Conservation (phyloP, 2,888 invertebrate genomes). For the Drosophila emarginata region DNA sequence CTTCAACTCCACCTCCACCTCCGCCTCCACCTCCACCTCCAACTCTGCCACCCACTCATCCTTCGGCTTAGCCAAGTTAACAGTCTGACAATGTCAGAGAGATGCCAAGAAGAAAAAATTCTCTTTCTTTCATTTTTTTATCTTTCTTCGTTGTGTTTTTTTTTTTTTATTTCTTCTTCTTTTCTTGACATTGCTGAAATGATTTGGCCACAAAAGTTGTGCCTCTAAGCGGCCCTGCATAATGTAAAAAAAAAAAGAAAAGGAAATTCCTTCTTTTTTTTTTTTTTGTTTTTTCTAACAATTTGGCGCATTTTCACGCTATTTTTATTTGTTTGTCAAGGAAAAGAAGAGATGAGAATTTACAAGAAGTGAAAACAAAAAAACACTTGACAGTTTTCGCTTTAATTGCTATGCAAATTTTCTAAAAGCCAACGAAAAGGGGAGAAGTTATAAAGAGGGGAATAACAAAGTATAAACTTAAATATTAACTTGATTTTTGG, state of each 20-base stretch:
- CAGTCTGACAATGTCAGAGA: slow-evolving; percentile 67
- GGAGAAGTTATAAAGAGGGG: neutral
- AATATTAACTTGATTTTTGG: too few relatives aligned
- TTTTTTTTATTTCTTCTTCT: slow-evolving; percentile 17
- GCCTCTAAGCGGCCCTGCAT: slow-evolving; percentile 21
- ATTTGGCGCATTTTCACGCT: slow-evolving; percentile 76
- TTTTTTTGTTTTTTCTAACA: slow-evolving; percentile 60
- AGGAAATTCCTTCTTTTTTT: slow-evolving; percentile 15
- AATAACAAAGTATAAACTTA: too few relatives aligned
- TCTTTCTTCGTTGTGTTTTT: too few relatives aligned
- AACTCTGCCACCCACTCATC: neutral
- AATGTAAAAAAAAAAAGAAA: neutral
- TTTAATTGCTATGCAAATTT: slow-evolving; percentile 73
- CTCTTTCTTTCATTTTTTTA: slow-evolving; percentile 22
- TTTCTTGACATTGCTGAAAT: slow-evolving; percentile 62
- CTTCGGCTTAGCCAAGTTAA: slow-evolving; percentile 1
- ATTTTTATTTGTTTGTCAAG: slow-evolving; percentile 57
- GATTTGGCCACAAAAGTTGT: slow-evolving; percentile 65
- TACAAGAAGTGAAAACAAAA: neutral
- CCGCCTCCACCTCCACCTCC: neutral
- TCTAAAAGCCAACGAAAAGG: neutral
- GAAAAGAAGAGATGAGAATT: neutral
- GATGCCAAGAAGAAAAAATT: slow-evolving; percentile 4
- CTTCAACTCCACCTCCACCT: neutral
- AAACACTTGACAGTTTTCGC: slow-evolving; percentile 62